Conservation (phyloP, 2,797 vertebrate species). For the Pangasius krempfi region DNA sequence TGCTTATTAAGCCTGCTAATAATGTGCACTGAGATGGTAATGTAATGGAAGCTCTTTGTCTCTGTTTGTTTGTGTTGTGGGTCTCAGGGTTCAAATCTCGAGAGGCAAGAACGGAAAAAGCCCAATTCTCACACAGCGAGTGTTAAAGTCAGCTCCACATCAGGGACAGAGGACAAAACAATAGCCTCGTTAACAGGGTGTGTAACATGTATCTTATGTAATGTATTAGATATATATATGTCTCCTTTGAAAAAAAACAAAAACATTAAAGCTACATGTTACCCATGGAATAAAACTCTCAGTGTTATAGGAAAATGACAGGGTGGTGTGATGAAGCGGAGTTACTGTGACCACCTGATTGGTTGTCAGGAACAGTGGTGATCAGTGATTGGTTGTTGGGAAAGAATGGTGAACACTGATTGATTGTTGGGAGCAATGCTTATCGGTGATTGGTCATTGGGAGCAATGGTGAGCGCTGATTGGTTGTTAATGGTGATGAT, state of each 20-base stretch:
- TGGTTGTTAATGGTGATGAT: not conserved
- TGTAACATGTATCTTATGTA: slow-evolving; percentile 44
- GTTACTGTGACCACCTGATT: not conserved
- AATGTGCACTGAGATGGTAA: not conserved
- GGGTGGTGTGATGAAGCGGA: not conserved
- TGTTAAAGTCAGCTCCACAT: slow-evolving; percentile 61
- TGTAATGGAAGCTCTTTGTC: not conserved
- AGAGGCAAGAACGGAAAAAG: slow-evolving; percentile 44
- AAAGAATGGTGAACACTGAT: not conserved
- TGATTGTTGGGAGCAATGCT: not conserved
- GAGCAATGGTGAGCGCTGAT: not conserved
- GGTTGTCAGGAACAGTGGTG: not conserved
- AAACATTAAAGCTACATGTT: not conserved
- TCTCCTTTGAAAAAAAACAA: not conserved
- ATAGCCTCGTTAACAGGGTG: slow-evolving; percentile 79
- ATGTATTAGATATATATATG: not conserved
- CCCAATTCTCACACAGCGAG: slow-evolving; percentile 45
- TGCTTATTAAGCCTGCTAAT: not conserved
- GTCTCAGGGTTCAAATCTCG: slow-evolving; percentile 40
- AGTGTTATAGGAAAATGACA: not conserved
- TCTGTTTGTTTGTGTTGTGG: not conserved
- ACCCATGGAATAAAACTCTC: not conserved
- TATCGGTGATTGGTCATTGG: not conserved
- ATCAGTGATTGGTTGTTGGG: not conserved
- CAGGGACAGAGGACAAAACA: slow-evolving; percentile 71